Evolutionary conservation across 35 echinoderm and acorn worm species (phyloP), one percentile per base, ranked within the genome.

Genomic region (Ophioderma brevispina): DNA sequence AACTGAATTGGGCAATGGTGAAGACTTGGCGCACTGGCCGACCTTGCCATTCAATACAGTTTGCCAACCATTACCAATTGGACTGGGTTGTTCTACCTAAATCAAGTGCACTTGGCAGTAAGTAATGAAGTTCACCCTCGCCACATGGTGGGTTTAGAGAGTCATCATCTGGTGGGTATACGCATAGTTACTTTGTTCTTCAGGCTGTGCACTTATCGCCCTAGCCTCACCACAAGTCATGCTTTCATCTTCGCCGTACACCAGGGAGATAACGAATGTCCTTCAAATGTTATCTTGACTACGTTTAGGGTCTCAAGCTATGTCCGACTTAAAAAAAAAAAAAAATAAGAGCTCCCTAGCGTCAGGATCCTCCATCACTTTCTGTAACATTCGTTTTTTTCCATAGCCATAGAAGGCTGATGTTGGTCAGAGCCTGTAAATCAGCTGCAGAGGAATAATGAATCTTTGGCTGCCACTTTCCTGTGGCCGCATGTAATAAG

Each of bases 151-250:
- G n/a, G 39, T 83, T 59, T 34, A 90, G 35, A 13, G 42, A 50
- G 80, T 90, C 89, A 34, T 83, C 80, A 84, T 90, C 89, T 31
- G 80, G 89, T 25, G 80, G n/a, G 77, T 5, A 85, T 59, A 35
- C 59, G 81, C 0, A 76, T 33, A 2, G 82, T 91, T 17, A 28
- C 70, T 37, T 91, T 85, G 3, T 76, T 91, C 64, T 91, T 91
- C 81, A 91, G 37, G 40, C 31, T 80, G 39, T 78, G 81, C 89
- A 91, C 76, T 79, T 91, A 3, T 81, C 39, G 81, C 89, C 46
- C 81, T 85, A 33, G 77, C 89, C 34, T 38, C 34, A n/a, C 50
- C 89, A 36, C 56, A 76, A 11, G 55, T 91, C 11, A 33, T 33
- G 33, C 35, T 42, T 76, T 37, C 76, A 81, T n/a, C 49, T 15